phyloP scores from a whole-genome alignment of 1,140 invertebrate species.

The Diachasma alloeum region DNA sequence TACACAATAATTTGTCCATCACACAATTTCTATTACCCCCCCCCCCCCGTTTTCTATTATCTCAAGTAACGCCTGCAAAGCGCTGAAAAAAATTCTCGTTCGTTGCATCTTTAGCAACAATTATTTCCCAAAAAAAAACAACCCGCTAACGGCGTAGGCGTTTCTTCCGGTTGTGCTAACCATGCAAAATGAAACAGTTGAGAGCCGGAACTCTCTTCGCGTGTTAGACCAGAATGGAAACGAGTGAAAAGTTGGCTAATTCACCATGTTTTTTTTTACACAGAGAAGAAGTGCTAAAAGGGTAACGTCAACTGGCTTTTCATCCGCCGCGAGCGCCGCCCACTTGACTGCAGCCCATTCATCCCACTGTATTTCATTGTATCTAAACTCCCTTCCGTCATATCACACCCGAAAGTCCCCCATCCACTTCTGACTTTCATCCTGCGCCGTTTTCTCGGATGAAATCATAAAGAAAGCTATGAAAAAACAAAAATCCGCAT shows the following conservation, averaged over 20 bases:
- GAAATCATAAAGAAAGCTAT: neutral
- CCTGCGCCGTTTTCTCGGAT: neutral
- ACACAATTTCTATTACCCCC: too few species aligned
- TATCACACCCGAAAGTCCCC: neutral
- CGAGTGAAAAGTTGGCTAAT: slow-evolving; percentile 1
- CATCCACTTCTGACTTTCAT: neutral
- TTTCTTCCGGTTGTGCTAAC: neutral
- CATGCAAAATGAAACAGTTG: neutral
- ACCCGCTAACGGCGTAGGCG: neutral
- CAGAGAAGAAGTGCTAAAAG: neutral
- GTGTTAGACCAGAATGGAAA: neutral
- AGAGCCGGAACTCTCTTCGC: neutral
- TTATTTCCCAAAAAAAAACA: neutral
- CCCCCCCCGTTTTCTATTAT: too few species aligned
- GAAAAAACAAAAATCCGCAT: neutral
- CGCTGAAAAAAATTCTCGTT: neutral
- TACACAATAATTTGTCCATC: too few species aligned
- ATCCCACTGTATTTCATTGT: neutral
- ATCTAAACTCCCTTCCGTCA: neutral
- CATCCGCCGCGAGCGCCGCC: neutral
- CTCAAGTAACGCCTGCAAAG: neutral
- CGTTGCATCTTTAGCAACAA: neutral
- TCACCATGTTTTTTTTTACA: neutral
- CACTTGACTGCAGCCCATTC: neutral
- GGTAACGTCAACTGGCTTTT: slow-evolving; percentile 4